phyloP scores from a whole-genome alignment of 2,113 vertebrate species.

The Spilogale gracilis region DNA sequence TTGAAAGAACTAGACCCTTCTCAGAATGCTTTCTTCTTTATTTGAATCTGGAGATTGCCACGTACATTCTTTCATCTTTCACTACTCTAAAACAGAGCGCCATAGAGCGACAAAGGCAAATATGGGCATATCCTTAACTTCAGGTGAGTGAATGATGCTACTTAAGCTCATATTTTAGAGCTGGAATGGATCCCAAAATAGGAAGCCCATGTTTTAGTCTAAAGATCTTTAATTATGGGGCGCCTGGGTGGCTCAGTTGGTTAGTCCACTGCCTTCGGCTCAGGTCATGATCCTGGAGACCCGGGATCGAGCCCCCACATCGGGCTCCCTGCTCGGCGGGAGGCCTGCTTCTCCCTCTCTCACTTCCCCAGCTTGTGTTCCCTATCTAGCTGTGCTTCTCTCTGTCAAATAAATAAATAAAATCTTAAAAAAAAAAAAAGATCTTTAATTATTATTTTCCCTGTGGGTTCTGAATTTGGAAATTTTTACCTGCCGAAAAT shows the following conservation, averaged over 20 bases:
- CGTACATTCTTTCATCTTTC: neutral
- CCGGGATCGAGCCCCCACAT: no score
- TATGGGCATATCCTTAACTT: neutral
- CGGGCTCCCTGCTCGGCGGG: no score
- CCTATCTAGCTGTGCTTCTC: no score
- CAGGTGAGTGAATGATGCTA: neutral
- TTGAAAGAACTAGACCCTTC: neutral
- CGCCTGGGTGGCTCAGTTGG: no score
- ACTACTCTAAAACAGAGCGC: neutral
- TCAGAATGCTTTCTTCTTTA: neutral
- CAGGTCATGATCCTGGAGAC: no score
- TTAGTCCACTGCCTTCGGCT: no score
- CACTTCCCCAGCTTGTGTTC: no score
- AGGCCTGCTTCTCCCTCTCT: no score
- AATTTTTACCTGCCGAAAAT: neutral
- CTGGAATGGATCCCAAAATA: neutral
- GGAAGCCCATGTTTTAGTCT: neutral
- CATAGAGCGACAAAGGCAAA: neutral
- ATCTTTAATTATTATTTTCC: neutral
- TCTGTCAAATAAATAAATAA: no score
- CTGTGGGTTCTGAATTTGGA: neutral
- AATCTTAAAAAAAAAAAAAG: neutral
- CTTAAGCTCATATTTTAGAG: neutral
- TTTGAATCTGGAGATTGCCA: neutral
- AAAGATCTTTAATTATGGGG: neutral